phyloP scores from a whole-genome alignment of 2,113 vertebrate species.

The Xiphias gladius region DNA sequence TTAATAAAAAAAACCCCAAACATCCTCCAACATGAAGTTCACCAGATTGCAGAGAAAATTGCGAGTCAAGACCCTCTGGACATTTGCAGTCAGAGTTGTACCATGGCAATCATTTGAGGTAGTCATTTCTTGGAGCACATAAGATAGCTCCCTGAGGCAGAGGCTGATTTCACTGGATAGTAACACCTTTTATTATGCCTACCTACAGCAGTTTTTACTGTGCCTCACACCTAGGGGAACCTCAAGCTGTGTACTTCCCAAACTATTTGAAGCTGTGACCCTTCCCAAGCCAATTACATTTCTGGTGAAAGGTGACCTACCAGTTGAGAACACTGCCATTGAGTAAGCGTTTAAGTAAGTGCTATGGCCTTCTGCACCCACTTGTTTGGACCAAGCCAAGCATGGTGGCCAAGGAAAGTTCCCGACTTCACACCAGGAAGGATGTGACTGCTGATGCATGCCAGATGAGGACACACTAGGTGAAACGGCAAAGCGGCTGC shows the following conservation, averaged over 20 bases:
- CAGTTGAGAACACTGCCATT: constrained; percentile 45
- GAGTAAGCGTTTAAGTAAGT: constrained; percentile 54
- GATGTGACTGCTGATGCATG: constrained; percentile 74
- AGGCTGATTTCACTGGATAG: constrained; percentile 60
- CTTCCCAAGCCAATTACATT: constrained; percentile 54
- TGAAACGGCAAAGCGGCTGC: constrained; percentile 57
- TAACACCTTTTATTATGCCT: constrained; percentile 65
- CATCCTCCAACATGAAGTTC: neutral
- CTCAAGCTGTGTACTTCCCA: constrained; percentile 36
- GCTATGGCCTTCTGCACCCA: constrained; percentile 47
- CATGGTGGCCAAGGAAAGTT: constrained; percentile 63
- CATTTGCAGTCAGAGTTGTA: constrained; percentile 17
- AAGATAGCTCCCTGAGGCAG: constrained; percentile 42
- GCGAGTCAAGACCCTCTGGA: constrained; percentile 16
- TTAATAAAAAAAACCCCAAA: neutral
- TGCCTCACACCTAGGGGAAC: constrained; percentile 51
- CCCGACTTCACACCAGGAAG: constrained; percentile 64
- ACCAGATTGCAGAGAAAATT: constrained; percentile 1
- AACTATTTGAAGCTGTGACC: constrained; percentile 57
- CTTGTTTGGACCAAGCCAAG: constrained; percentile 62
- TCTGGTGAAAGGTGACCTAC: constrained; percentile 41
- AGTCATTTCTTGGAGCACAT: constrained; percentile 50
- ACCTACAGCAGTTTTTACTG: constrained; percentile 67
- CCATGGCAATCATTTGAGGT: constrained; percentile 28
- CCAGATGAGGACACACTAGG: constrained; percentile 70